These are phyloP conservation scores for Galbula dea DNA, from an alignment of 2,113 vertebrate species.

Conservation along the genomic window DNA sequence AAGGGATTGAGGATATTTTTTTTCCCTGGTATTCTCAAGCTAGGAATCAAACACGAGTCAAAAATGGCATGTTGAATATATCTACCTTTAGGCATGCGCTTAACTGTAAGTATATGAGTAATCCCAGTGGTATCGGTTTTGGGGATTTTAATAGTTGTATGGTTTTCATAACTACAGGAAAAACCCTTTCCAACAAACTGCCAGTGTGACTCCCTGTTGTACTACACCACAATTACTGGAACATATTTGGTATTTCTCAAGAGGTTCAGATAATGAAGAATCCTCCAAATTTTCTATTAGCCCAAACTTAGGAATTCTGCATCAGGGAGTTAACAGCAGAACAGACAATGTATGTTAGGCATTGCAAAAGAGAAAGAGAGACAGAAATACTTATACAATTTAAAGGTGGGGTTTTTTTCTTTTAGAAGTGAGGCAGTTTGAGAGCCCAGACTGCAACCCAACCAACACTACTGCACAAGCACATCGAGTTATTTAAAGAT, in stretches of 20 bases:
- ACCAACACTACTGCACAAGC: not conserved
- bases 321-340: constrained; percentile 61
- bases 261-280: constrained; percentile 69
- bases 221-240: constrained; percentile 67
- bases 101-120: constrained; percentile 65
- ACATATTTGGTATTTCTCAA: constrained; percentile 68
- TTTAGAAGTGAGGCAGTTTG: not conserved
- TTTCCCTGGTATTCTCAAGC: not conserved
- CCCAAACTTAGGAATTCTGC: constrained; percentile 63
- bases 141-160: constrained; percentile 71
- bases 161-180: constrained; percentile 70
- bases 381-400: not conserved
- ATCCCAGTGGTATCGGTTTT: constrained; percentile 45
- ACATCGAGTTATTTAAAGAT: not conserved
- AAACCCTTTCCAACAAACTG: constrained; percentile 68
- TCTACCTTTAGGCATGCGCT: constrained; percentile 68
- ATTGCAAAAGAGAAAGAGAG: not conserved
- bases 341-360: constrained; percentile 16
- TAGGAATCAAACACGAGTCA: constrained; percentile 17
- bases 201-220: constrained; percentile 68
- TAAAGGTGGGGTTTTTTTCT: not conserved
- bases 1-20: not conserved
- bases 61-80: constrained; percentile 20
- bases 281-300: constrained; percentile 69
- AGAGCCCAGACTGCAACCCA: not conserved